Base-by-base conservation (phyloP, 2,797 vertebrate species). In the Sarcophilus harrisii region DNA sequence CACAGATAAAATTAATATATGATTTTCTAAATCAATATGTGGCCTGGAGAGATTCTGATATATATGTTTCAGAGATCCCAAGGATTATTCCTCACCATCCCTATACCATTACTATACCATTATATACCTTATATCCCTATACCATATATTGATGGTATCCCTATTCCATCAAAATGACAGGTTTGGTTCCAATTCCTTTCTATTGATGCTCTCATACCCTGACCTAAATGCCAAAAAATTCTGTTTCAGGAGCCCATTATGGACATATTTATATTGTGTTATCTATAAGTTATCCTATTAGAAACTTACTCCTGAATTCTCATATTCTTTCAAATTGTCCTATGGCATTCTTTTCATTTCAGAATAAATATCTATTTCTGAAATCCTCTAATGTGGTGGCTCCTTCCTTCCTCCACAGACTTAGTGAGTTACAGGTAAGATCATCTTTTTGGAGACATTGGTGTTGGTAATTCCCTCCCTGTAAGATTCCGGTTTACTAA, bases 361-460 rank as follows among this genome's bases (percentile, higher is more conserved):
- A 45, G 4, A 18, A 59, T 6, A n/a, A 94, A 93, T 57, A 60
- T 92, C 66, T 81, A 16, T 81, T 45, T 81, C 8, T 81, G n/a
- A 81, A 45, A 81, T 45, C n/a, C 18, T 21, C 92, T 5, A 57
- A 24, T 60, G 94, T 0, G 9, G n/a, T 30, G 91, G 30, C 87
- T 95, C 73, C 92, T 95, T 96, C 95, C 91, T 94, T 91, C 93
- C 93, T 91, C 91, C 97, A 95, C 94, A 93, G 55, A 87, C 92
- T 92, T 55, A 0, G 0, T 87, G 90, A 93, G 94, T 45, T 27
- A 3, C 24, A 87, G 94, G 93, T 32, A 1, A 94, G 60, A 90
- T 87, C 92, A 8, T 27, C 60, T 57, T 58, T 13, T 29, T 94
- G 97, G 94, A 96, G 91, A 90, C 58, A 66, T 16, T 1, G 21